Percentiles rank a stretch among this genome's conserved stretches.
These are phyloP conservation scores for Phyllopteryx taeniolatus DNA, from an alignment of 2,113 vertebrate genomes.

Conservation along the genomic window DNA sequence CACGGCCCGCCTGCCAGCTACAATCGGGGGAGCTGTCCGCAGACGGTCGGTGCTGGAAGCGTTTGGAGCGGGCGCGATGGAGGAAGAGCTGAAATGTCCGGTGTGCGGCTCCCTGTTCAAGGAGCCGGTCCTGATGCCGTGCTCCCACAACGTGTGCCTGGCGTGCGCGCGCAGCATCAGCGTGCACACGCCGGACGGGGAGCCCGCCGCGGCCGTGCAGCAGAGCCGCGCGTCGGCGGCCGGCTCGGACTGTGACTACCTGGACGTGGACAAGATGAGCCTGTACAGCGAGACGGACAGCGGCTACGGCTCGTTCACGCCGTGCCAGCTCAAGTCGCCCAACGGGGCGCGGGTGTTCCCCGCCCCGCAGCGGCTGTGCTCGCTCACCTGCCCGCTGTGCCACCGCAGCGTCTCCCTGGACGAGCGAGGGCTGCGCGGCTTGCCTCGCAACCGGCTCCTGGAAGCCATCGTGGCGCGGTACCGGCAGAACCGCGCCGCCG, in stretches of 20 bases:
- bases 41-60: conserved; percentile 39
- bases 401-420: conserved; percentile 94
- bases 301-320: conserved; percentile 94
- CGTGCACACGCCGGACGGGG: conserved; percentile 89
- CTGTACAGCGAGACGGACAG: conserved; percentile 95
- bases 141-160: conserved; percentile 91
- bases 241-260: conserved; percentile 78
- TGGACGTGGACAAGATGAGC: conserved; percentile 90
- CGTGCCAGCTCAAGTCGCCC: conserved; percentile 87
- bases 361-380: conserved; percentile 75
- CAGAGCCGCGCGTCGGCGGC: conserved; percentile 75
- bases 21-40: conserved; percentile 70
- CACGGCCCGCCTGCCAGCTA: background rate
- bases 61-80: conserved; percentile 73
- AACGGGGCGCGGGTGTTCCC: conserved; percentile 91
- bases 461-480: conserved; percentile 89
- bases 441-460: conserved; percentile 90
- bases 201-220: conserved; percentile 71
- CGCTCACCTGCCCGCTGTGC: conserved; percentile 93
- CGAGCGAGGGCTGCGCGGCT: conserved; percentile 88
- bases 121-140: conserved; percentile 88
- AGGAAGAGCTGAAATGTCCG: conserved; percentile 95
- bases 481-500: conserved; percentile 76
- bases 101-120: conserved; percentile 91
- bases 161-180: conserved; percentile 92